Base-by-base conservation (phyloP, 2,888 invertebrate species). In the Calephelis perditalis region DNA sequence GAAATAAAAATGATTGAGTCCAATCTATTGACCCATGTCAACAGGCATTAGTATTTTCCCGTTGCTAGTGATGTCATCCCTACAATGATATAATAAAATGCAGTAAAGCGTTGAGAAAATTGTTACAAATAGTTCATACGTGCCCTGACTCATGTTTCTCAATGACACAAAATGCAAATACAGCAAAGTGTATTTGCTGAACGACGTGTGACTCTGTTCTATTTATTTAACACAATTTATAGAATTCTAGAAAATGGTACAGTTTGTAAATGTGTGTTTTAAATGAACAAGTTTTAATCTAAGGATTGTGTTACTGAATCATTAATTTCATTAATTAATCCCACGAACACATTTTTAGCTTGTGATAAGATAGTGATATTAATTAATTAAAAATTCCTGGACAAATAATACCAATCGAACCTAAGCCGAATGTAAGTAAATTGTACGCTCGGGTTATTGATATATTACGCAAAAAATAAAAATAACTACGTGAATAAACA, bases 1-100 rank as follows among this genome's bases (percentile, higher is more conserved):
- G 59, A 77, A 75, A 73, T 71, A 73, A 65, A 62, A 65, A 62
- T 61, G 68, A 79, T 78, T 77, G 76, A 69, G 75, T 75, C 77
- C 78, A 78, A 80, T 79, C 77, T 73, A 62, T 59, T 64, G 61
- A 68, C 66, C 68, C 75, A 74, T 79, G 77, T 36, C 46, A 59
- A 57, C 62, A 47, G 15, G 46, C 47, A 49, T 46, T 44, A 60
- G 12, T 64, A 61, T 54, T 60, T 45, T 43, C 35, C 47, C 8
- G 44, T 57, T 57, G 52, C 15, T 44, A 57, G 58, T 77, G 74
- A 76, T 75, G 75, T 74, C 77, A 76, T 59, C 7, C 52, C 6
- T 47, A 62, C 60, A 61, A 60, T 63, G 56, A 49, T 26, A 47
- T 49, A 61, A 64, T 67, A 63, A 61, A 65, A 63, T 57, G 59